Evolutionary conservation across 2,113 vertebrate genomes (phyloP), one percentile per base, ranked within the genome.

Genomic region (Myotis brandtii): DNA sequence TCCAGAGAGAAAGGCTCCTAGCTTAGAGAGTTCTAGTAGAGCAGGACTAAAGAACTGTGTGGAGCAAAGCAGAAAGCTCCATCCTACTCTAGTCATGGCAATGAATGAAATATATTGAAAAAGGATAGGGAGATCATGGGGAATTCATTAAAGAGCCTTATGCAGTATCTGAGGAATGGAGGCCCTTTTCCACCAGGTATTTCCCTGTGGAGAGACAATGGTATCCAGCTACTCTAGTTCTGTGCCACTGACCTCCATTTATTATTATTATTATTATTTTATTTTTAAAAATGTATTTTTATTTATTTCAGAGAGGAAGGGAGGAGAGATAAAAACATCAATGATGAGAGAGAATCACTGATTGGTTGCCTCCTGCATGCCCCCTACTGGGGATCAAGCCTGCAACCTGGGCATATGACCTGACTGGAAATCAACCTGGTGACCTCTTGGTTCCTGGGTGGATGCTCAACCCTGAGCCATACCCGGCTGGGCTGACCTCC

Each of bases 41-140:
- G 18, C 21, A 48, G 54, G 82, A 79, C 20, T 64, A 23, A 56
- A 77, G 59, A 96, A 25, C 34, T 46, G 9, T 50, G 40, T 27
- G 67, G 48, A 76, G 50, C 12, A 80, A 91, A 91, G 76, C 64
- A 86, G 34, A 70, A 59, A 73, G 14, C 43, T 46, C 73, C 46
- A 7, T 75, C 16, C 34, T 73, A 30, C 25, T 16, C 50, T 66
- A 10, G 6, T 75, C 34, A 62, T 0, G 56, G 23, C 25, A 73
- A 46, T 73, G 30, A 83, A 52, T 92, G n/a, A 94, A 85, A 89
- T 23, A 37, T 72, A 87, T 2, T 92, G 52, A 69, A 73, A 86
- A 73, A 83, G 25, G 27, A 88, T 59, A 82, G 14, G 30, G 23
- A 48, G 27, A 40, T 79, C 37, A 59, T 59, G 56, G 10, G 43